Evolutionary conservation across 2,797 vertebrate genomes (phyloP), one percentile per base, ranked within the genome.

Genomic region (Buphagus erythrorhynchus): DNA sequence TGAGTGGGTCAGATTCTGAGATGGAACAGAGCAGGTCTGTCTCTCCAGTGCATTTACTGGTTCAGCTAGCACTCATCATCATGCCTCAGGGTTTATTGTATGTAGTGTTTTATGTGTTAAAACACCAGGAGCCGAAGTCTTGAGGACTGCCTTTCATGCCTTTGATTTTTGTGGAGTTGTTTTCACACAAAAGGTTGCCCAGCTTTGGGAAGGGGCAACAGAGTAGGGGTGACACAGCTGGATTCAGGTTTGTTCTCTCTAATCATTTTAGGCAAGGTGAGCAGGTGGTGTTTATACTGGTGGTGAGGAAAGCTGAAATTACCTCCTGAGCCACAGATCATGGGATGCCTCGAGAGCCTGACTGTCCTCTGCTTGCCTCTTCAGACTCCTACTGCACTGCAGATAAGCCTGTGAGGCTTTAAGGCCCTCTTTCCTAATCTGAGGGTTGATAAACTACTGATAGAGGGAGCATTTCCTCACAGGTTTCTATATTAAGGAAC

Each of bases 371-470:
- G 29, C 80, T 92, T 3, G 0, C 49, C 74, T 63, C 85, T 82
- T 65, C 86, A 86, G 77, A 29, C 51, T 82, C 66, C 54, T 74
- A 42, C 85, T 96, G 91, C 92, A 83, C 88, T 94, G 94, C 84
- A 97, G 88, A 92, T 90, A 80, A 89, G 7, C 78, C 80, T 43
- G 33, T 5, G 61, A 85, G 76, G 48, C 72, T 86, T 87, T 67
- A 95, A 82, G 73, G 46, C 66, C 90, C 65, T 62, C 31, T 78
- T 78, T 48, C 38, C 67, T 71, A 20, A 77, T 80, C 90, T 69
- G 55, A 81, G 48, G 13, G 11, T 36, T 96, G 91, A 93, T 85
- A 55, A 95, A 84, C 75, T 72, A 38, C 78, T 83, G 85, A 43
- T 57, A 75, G 89, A 91, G 78, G 55, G 74, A 96, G 90, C 83